Evolutionary conservation across 2,888 invertebrate genomes (phyloP), one percentile per base, ranked within the genome.

Genomic region (Hermodice carunculata): DNA sequence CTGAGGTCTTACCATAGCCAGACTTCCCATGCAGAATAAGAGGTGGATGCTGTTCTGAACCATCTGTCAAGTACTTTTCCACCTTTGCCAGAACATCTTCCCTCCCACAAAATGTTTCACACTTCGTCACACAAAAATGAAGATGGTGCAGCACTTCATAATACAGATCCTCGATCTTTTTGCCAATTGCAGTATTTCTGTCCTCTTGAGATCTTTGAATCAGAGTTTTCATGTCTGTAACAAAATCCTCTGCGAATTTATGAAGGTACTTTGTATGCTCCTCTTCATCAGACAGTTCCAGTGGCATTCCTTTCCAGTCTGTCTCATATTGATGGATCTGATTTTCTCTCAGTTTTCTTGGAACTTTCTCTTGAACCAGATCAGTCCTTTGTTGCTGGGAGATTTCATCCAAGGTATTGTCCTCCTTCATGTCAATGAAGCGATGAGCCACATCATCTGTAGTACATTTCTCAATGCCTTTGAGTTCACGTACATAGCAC

Each of bases 1-100:
- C 19, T 3, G 67, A 52, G 11, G 71, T 74, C 54, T 74, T 74
- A 5, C 74, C 74, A 31, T 48, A 61, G 8, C 74, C 74, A 5
- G 74, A 74, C 14, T n/a, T 40, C 3, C 63, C 73, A 46, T 61
- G 57, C 14, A 74, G 32, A 6, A 73, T 51, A 1, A 71, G 48
- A 69, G 71, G n/a, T n/a, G n/a, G n/a, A 29, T 31, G 3, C 14
- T 14, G 11, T 26, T 6, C 8, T 46, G 34, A 5, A n/a, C n/a
- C n/a, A n/a, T 17, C 32, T 17, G 37, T 49, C 14, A 74, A 17
- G 31, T 65, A 68, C 19, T 49, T 34, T 42, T 63, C 51, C 1
- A 63, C 49, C 11, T 14, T 42, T 19, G 56, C 43, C 17, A 74
- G 19, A 14, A 37, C 58, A 11, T 65, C 69, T 28, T 67, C 62